Evolutionary conservation across 2,888 invertebrate species (phyloP).

Genomic region (Sarcophaga caerulescens): DNA sequence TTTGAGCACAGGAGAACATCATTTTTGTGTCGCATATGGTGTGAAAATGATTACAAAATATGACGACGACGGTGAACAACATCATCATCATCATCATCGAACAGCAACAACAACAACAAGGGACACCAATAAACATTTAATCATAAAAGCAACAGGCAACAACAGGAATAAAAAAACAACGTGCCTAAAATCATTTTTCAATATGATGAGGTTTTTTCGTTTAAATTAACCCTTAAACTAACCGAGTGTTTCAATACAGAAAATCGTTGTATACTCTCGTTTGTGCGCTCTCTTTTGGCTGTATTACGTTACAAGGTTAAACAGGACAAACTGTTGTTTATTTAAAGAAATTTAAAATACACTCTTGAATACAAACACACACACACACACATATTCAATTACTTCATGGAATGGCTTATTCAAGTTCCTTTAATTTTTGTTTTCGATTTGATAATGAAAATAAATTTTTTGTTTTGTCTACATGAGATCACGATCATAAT

Average conservation of each 20-base stretch:
- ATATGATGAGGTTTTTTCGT: neutral
- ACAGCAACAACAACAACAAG: neutral
- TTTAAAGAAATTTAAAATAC: no score
- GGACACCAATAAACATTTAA: neutral
- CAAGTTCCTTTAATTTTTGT: conserved; percentile 6
- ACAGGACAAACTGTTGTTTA: no score
- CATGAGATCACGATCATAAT: neutral
- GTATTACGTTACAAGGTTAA: no score
- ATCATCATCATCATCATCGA: neutral
- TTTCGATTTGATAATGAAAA: conserved; percentile 61
- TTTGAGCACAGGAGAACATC: neutral
- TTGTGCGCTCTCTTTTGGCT: no score
- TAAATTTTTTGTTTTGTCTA: conserved; percentile 56
- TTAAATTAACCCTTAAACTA: no score
- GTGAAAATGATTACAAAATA: conserved; percentile 63
- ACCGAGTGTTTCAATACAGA: no score
- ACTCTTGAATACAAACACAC: no score
- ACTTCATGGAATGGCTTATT: no score
- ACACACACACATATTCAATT: no score
- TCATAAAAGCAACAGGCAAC: no score
- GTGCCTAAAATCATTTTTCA: conserved; percentile 45
- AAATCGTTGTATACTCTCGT: no score
- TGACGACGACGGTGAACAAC: conserved; percentile 9
- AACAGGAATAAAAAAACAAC: conserved; percentile 1
- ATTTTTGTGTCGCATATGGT: conserved; percentile 50